These are phyloP conservation scores for Cercopithecus mona DNA, from an alignment of 2,113 vertebrate species.

Conservation along the genomic window DNA sequence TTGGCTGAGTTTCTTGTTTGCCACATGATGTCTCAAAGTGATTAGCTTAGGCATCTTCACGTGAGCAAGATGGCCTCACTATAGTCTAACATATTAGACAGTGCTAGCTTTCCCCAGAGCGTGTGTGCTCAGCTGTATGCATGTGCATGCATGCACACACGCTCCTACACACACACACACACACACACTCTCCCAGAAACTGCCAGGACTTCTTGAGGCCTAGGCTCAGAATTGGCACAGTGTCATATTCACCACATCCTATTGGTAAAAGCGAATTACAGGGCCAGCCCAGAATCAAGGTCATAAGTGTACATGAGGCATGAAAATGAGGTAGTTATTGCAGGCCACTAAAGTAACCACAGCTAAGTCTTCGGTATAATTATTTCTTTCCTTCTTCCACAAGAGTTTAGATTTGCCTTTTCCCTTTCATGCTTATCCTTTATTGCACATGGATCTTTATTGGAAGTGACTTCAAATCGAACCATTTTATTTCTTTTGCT, in stretches of 20 bases:
- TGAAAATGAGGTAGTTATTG: neutral
- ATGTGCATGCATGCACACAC: fast-evolving
- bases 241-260: neutral
- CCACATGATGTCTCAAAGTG: neutral
- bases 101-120: neutral
- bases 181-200: neutral
- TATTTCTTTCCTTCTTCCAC: neutral
- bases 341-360: neutral
- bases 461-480: neutral
- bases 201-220: neutral
- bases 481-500: neutral
- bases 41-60: neutral
- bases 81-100: neutral
- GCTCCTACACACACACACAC: too few relatives aligned
- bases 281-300: neutral
- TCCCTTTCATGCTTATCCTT: neutral
- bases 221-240: neutral
- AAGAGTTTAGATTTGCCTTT: neutral
- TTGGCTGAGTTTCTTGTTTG: neutral
- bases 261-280: neutral
- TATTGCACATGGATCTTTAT: neutral
- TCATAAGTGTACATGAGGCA: neutral
- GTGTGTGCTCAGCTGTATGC: too few relatives aligned
- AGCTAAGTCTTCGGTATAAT: neutral
- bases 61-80: neutral